Evolutionary conservation across 2,888 invertebrate species (phyloP).

Genomic region (Perizoma flavofasciatum): DNA sequence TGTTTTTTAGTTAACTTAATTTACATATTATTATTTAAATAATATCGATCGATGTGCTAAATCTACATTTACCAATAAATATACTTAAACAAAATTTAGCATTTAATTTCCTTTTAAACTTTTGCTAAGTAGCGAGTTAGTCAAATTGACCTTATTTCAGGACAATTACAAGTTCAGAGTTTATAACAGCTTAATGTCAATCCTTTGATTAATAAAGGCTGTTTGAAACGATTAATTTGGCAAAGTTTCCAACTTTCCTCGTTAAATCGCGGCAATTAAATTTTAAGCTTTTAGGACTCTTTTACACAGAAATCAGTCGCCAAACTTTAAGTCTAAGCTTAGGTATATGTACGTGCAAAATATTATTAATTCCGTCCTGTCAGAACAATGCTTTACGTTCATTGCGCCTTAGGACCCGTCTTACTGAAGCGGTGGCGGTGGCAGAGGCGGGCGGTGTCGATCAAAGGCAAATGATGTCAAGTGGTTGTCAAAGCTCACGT

Average conservation of each 20-base stretch:
- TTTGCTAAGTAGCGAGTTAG: slow-evolving; percentile 23
- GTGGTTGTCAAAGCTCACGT: too few relatives aligned
- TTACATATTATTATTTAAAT: background rate
- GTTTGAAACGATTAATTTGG: slow-evolving; percentile 41
- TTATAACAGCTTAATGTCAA: slow-evolving; percentile 31
- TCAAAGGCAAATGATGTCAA: too few relatives aligned
- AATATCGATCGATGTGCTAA: slow-evolving; percentile 7
- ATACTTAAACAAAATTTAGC: background rate
- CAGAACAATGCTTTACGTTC: too few relatives aligned
- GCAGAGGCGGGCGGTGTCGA: too few relatives aligned
- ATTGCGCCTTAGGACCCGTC: too few relatives aligned
- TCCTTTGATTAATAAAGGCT: slow-evolving; percentile 29
- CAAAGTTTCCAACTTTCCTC: slow-evolving; percentile 44
- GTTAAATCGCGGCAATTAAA: slow-evolving; percentile 36
- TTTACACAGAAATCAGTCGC: slow-evolving; percentile 3
- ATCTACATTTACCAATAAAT: slow-evolving; percentile 16
- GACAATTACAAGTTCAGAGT: slow-evolving; percentile 30
- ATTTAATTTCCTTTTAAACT: slow-evolving; percentile 8
- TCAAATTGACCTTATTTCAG: slow-evolving; percentile 24
- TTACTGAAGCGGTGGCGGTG: too few relatives aligned
- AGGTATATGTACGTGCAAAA: too few relatives aligned
- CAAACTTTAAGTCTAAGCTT: too few relatives aligned
- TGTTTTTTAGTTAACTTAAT: background rate
- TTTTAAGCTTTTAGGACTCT: slow-evolving; percentile 16
- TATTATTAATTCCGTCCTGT: too few relatives aligned